phyloP scores from a whole-genome alignment of 1,140 invertebrate genomes.

The Brachystomella parvula region DNA sequence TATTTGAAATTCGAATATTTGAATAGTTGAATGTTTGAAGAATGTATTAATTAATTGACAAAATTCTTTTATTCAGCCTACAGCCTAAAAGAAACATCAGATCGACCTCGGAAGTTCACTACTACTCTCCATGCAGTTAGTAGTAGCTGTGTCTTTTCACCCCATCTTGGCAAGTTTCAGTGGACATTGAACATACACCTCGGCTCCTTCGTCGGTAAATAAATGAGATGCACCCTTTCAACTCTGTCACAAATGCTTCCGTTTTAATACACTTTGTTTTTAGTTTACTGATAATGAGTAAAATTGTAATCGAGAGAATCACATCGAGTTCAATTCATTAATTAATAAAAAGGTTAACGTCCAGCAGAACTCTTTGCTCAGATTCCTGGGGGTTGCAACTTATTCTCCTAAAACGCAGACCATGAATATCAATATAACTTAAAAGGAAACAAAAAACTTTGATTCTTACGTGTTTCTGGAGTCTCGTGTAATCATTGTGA shows the following conservation, averaged over 20 bases:
- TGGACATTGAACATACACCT: no score
- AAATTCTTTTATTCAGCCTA: no score
- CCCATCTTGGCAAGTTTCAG: no score
- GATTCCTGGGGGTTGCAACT: background rate
- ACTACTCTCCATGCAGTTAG: no score
- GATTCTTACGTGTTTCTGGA: background rate
- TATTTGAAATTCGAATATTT: no score
- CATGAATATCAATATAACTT: background rate
- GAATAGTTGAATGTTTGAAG: no score
- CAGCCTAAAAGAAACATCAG: no score
- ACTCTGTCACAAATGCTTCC: background rate
- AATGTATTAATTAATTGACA: no score
- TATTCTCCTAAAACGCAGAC: background rate
- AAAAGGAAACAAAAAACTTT: background rate
- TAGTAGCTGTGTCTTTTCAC: no score
- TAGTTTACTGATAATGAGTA: background rate
- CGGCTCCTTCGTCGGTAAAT: no score
- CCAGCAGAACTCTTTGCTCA: background rate
- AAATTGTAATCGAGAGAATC: background rate
- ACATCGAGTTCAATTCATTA: background rate
- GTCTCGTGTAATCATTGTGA: constrained; percentile 31
- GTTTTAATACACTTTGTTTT: background rate
- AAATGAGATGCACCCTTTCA: background rate
- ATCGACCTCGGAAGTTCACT: no score
- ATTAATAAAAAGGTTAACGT: background rate